Conservation (phyloP, 35 echinoderm and acorn worm genomes). For the Amphiura filiformis region DNA sequence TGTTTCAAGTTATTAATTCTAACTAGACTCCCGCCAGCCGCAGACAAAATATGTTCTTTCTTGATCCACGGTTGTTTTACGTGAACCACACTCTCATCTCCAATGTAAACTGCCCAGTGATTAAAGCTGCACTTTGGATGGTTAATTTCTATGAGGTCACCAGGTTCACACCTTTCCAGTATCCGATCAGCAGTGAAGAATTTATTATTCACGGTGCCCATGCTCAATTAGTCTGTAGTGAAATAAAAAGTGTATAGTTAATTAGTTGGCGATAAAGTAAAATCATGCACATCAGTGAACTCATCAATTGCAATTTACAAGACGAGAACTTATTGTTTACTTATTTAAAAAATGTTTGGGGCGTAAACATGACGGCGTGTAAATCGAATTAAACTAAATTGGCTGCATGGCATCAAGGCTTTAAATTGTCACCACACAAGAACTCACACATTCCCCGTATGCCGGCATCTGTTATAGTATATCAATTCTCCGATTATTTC, state of each 20-base stretch:
- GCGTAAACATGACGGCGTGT: too few relatives aligned
- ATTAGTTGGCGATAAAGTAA: neutral
- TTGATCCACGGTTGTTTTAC: constrained; percentile 81
- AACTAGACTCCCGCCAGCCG: constrained; percentile 46
- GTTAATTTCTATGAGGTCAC: constrained; percentile 83
- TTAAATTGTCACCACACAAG: too few relatives aligned
- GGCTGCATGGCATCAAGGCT: too few relatives aligned
- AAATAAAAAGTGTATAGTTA: constrained; percentile 25
- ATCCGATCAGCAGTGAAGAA: constrained; percentile 66
- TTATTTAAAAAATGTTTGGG: too few relatives aligned
- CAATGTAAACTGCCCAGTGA: constrained; percentile 96
- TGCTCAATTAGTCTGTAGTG: constrained; percentile 22
- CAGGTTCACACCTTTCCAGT: constrained; percentile 56
- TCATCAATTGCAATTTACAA: too few relatives aligned
- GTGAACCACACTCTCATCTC: constrained; percentile 81
- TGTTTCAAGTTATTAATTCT: constrained; percentile 89
- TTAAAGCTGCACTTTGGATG: constrained; percentile 83
- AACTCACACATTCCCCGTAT: too few relatives aligned
- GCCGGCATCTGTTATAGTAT: too few relatives aligned
- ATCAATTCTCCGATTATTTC: too few relatives aligned
- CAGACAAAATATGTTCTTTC: constrained; percentile 61
- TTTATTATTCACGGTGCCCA: constrained; percentile 78
- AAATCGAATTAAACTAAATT: too few relatives aligned
- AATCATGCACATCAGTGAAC: too few relatives aligned
- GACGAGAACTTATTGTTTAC: too few relatives aligned